phyloP scores from a whole-genome alignment of 2,888 invertebrate species.

The Amphipyra tragopoginis region DNA sequence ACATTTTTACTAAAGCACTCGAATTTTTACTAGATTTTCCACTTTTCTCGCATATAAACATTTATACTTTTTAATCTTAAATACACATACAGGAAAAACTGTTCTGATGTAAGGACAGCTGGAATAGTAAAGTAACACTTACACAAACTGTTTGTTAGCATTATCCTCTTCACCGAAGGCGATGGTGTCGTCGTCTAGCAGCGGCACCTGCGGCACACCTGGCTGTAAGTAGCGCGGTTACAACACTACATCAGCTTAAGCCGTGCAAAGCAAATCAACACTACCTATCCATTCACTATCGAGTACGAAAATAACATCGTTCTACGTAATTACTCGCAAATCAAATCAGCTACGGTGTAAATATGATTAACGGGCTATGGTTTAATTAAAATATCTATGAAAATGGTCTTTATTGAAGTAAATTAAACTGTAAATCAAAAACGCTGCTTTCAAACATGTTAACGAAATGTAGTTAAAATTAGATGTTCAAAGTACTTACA shows the following conservation, averaged over 20 bases:
- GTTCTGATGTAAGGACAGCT: background rate
- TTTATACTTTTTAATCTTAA: too few species aligned
- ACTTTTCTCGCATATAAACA: too few species aligned
- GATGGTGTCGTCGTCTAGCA: conserved; percentile 95
- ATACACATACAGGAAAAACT: too few species aligned
- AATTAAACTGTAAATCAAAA: conserved; percentile 22
- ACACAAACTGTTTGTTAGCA: conserved; percentile 85
- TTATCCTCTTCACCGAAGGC: conserved; percentile 96
- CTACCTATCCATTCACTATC: conserved; percentile 29
- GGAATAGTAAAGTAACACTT: conserved; percentile 61
- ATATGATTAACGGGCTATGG: conserved; percentile 29
- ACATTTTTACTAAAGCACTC: too few species aligned
- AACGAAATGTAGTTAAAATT: conserved; percentile 1
- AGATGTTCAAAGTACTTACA: conserved; percentile 71
- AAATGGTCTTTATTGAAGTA: conserved; percentile 27
- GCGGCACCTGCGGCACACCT: conserved; percentile 93
- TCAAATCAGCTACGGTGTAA: conserved; percentile 55
- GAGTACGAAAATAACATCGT: conserved; percentile 34
- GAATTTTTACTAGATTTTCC: too few species aligned
- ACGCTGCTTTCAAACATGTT: conserved; percentile 35
- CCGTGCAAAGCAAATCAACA: conserved; percentile 81
- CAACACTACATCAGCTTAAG: conserved; percentile 83
- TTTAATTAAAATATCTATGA: conserved; percentile 22
- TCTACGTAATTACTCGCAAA: conserved; percentile 60
- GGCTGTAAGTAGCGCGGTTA: conserved; percentile 84